Percentiles rank a stretch among this genome's conserved stretches.
Conservation (phyloP, 2,113 vertebrate genomes). For the Tragulus kanchil region DNA sequence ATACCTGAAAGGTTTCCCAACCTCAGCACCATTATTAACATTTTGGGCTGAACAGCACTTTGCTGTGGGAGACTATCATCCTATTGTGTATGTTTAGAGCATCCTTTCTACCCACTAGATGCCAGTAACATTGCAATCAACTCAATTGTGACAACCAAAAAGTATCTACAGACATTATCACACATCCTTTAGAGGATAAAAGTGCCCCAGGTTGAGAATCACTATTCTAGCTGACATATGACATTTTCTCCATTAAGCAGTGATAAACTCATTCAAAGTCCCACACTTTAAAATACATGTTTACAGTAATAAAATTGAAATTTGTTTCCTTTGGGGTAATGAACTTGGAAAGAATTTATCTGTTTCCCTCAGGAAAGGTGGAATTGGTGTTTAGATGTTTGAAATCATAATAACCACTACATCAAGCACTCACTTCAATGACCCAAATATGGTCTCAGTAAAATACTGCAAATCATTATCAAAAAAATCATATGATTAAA, state of each 20-base stretch:
- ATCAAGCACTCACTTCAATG: neutral
- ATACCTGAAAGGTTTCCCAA: neutral
- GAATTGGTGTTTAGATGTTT: neutral
- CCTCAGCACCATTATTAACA: neutral
- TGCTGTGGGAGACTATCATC: neutral
- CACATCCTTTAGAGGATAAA: neutral
- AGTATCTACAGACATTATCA: neutral
- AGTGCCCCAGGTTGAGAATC: neutral
- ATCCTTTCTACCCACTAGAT: neutral
- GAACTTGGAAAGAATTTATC: neutral
- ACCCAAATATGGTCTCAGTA: neutral
- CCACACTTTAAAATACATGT: neutral
- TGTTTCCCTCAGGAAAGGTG: neutral
- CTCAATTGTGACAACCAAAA: neutral
- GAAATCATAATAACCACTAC: constrained; percentile 13
- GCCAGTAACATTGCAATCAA: neutral
- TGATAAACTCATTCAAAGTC: neutral
- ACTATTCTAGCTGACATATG: neutral
- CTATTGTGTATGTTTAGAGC: neutral
- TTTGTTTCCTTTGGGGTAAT: neutral
- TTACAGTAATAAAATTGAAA: constrained; percentile 25
- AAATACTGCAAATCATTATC: neutral
- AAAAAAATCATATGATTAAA: neutral
- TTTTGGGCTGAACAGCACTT: neutral
- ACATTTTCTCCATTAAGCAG: neutral